phyloP scores from a whole-genome alignment of 2,888 invertebrate genomes.

The Trichacis sp. region DNA sequence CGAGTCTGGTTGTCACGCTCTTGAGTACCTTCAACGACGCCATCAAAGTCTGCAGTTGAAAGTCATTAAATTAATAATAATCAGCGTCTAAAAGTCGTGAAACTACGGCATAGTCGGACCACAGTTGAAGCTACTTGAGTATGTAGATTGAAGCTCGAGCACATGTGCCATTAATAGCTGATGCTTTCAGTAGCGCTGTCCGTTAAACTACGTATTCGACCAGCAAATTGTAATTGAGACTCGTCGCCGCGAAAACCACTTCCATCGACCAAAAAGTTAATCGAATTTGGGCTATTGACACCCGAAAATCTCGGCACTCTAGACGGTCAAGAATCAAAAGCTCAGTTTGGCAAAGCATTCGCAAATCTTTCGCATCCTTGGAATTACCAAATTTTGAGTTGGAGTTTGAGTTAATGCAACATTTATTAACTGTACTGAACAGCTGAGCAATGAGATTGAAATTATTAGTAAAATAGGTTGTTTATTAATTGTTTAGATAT shows the following conservation, averaged over 20 bases:
- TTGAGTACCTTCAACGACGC: conserved; percentile 15
- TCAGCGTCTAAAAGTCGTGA: conserved; percentile 35
- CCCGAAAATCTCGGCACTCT: too few relatives aligned
- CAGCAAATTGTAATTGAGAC: conserved; percentile 43
- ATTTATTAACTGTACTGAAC: too few relatives aligned
- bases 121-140: conserved; percentile 53
- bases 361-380: too few relatives aligned
- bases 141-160: conserved; percentile 60
- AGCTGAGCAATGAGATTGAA: too few relatives aligned
- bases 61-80: conserved; percentile 37
- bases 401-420: too few relatives aligned
- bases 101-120: conserved; percentile 28
- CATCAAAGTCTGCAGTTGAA: conserved; percentile 16
- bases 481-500: too few relatives aligned
- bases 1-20: too few relatives aligned
- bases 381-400: too few relatives aligned
- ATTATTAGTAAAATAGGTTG: too few relatives aligned
- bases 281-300: conserved; percentile 35
- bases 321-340: too few relatives aligned
- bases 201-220: conserved; percentile 31
- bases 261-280: conserved; percentile 45
- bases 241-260: conserved; percentile 39
- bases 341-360: too few relatives aligned
- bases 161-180: conserved; percentile 63
- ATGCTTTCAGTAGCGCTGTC: conserved; percentile 51